Base-by-base conservation (phyloP, 2,113 vertebrate species). In the Scomber japonicus region DNA sequence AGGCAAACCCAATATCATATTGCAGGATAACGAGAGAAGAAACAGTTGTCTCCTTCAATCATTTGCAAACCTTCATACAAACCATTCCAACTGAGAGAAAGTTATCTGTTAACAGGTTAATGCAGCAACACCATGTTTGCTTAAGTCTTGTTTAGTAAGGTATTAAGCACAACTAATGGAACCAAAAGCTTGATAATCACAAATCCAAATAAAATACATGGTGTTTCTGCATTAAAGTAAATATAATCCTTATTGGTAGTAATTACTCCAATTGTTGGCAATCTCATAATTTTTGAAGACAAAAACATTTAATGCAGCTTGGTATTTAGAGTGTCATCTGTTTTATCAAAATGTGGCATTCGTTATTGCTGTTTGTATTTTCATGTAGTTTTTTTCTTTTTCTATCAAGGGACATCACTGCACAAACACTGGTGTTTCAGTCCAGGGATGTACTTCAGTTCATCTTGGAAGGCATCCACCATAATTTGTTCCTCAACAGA, bases 401-500 rank as follows among this genome's bases (percentile, higher is more conserved):
- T 71, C 78, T 68, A 75, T 79, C 79, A 56, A 14, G 82, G 83
- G 87, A 88, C 54, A 75, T 74, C 50, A 16, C 19, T 79, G 59
- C 64, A 85, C 84, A 90, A 87, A 91, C 90, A 87, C 64, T 65
- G 31, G 14, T 30, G 54, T 80, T 86, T 80, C 71, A 81, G 82
- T 87, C 80, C 85, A 84, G 71, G 65, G 87, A 91, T 75, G 76
- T 72, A 78, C 82, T 86, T 89, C 45, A 48, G 72, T 86, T 77
- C 44, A 17, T 77, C 80, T 91, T 94, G 92, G 90, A 93, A 66
- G 75, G 60, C 74, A 74, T 93, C 92, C 91, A 93, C 85, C 19
- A 53, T 86, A 93, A 94, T 93, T 92, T 91, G 89, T 86, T 90
- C 83, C 86, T 91, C 86, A 82, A 78, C 90, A 87, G 90, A 89